Evolutionary conservation across 2,797 vertebrate species (phyloP).

Genomic region (Carduelis carduelis): DNA sequence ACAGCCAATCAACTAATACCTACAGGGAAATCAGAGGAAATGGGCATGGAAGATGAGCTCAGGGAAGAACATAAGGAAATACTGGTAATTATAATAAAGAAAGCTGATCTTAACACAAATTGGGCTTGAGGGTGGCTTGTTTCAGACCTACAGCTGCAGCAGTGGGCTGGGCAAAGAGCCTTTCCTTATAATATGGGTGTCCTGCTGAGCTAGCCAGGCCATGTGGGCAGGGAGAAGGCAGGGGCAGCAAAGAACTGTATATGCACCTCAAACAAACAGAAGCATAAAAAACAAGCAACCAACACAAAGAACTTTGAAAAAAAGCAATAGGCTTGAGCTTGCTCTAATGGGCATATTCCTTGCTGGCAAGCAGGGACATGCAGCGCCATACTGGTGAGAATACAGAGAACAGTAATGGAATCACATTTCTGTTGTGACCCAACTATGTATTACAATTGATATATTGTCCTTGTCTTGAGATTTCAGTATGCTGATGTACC

Average conservation of each 20-base stretch:
- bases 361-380: neutral
- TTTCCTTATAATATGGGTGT: neutral
- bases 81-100: neutral
- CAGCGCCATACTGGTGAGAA: neutral
- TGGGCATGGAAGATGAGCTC: neutral
- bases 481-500: neutral
- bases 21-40: neutral
- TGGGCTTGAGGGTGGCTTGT: neutral
- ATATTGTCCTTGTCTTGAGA: neutral
- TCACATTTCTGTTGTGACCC: neutral
- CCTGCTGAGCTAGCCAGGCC: neutral
- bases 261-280: neutral
- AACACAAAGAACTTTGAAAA: neutral
- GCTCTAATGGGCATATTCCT: neutral
- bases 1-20: neutral
- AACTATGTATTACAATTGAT: neutral
- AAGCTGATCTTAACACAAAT: neutral
- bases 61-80: neutral
- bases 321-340: neutral
- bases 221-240: neutral
- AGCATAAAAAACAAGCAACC: neutral
- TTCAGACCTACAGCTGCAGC: neutral
- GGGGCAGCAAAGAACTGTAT: neutral
- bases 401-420: neutral
- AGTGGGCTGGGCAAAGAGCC: neutral